phyloP scores from a whole-genome alignment of 2,888 invertebrate genomes.

The Dioctria linearis region DNA sequence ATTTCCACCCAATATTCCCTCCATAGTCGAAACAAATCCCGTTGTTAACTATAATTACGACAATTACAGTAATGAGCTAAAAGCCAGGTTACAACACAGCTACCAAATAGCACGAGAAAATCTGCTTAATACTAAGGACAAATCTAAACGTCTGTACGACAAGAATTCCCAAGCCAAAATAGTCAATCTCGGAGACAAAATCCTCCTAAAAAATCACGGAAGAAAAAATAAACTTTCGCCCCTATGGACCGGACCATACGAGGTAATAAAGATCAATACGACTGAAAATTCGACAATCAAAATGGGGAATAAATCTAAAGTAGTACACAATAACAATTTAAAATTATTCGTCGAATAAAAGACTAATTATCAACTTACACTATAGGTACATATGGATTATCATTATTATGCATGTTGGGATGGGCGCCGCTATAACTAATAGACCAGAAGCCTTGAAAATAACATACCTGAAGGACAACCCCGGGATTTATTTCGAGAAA shows the following conservation, averaged over 20 bases:
- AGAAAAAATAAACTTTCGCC: conserved; percentile 53
- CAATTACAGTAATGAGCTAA: conserved; percentile 40
- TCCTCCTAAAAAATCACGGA: conserved; percentile 49
- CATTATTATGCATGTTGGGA: neutral
- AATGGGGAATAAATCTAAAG: conserved; percentile 34
- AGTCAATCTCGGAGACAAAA: conserved; percentile 42
- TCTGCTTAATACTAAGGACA: conserved; percentile 35
- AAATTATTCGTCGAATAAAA: conserved; percentile 6
- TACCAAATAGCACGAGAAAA: conserved; percentile 50
- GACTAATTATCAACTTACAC: conserved; percentile 7
- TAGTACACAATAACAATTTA: conserved; percentile 11
- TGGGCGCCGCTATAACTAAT: neutral
- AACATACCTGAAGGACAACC: neutral
- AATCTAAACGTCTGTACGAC: conserved; percentile 46
- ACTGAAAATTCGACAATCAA: conserved; percentile 35
- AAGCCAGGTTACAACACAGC: conserved; percentile 30
- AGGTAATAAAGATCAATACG: conserved; percentile 40
- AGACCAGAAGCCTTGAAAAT: neutral
- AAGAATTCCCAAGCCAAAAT: conserved; percentile 5
- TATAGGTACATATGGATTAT: neutral
- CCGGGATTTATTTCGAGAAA: conserved; percentile 56
- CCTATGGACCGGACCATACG: conserved; percentile 51
- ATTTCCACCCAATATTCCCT: conserved; percentile 29
- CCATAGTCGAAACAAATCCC: conserved; percentile 18
- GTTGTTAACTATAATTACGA: conserved; percentile 48